A percentile compares a stretch with the other conserved stretches of the same genome.
Evolutionary conservation across 1,140 invertebrate genomes (phyloP).

Genomic region (Zaprionus capensis): DNA sequence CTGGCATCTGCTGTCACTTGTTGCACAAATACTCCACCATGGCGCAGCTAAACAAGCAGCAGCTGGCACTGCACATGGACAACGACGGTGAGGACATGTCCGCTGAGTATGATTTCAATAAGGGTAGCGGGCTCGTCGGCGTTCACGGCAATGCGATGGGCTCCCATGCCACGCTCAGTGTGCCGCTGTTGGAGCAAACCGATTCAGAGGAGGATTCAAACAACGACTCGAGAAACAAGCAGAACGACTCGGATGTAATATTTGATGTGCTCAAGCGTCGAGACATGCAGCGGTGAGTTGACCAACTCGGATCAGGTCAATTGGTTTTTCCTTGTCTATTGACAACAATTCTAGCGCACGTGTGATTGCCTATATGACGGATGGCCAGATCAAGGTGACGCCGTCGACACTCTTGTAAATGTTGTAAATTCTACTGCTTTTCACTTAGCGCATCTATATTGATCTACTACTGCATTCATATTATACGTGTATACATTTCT

Average conservation of each 20-base stretch:
- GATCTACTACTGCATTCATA: constrained; percentile 19
- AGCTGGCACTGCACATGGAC: constrained; percentile 48
- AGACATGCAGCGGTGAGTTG: constrained; percentile 78
- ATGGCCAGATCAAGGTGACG: constrained; percentile 17
- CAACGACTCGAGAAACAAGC: constrained; percentile 56
- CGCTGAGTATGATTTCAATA: constrained; percentile 68
- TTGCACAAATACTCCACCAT: constrained; percentile 88
- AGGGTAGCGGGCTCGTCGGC: constrained; percentile 36
- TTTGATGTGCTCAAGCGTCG: constrained; percentile 82
- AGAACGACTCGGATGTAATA: constrained; percentile 83
- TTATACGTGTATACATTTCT: constrained; percentile 30
- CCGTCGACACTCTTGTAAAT: constrained; percentile 63
- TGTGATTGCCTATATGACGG: constrained; percentile 13
- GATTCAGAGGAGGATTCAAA: constrained; percentile 73
- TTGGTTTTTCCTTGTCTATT: not conserved
- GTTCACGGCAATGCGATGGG: constrained; percentile 29
- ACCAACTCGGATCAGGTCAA: not conserved
- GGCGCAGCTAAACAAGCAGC: constrained; percentile 55
- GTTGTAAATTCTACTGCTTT: constrained; percentile 68
- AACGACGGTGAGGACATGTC: constrained; percentile 59
- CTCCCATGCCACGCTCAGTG: constrained; percentile 55
- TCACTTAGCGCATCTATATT: constrained; percentile 25
- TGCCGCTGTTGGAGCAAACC: constrained; percentile 75
- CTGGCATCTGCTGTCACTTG: constrained; percentile 95
- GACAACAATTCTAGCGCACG: not conserved